These are phyloP conservation scores for Mobula hypostoma DNA, from an alignment of 2,113 vertebrate species.

Conservation along the genomic window DNA sequence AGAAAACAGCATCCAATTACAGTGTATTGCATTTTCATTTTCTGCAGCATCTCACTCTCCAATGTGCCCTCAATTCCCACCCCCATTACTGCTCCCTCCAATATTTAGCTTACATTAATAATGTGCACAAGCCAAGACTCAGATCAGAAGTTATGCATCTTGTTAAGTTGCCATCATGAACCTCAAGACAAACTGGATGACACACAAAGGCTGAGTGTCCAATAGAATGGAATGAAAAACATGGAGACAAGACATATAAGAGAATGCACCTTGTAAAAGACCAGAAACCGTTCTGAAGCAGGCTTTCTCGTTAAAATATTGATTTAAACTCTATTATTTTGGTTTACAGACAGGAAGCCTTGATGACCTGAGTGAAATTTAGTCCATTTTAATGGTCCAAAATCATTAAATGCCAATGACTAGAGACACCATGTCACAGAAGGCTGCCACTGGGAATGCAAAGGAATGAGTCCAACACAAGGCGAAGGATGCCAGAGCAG, in stretches of 20 bases:
- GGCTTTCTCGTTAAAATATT: not conserved
- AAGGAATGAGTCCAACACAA: not conserved
- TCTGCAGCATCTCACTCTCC: not conserved
- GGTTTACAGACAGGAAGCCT: not conserved
- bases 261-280: not conserved
- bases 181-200: not conserved
- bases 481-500: too few relatives aligned
- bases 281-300: not conserved
- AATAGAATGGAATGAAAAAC: not conserved
- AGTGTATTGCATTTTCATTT: not conserved
- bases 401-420: not conserved
- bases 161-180: constrained; percentile 1
- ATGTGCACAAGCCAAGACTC: not conserved
- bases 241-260: not conserved
- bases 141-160: not conserved
- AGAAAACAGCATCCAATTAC: not conserved
- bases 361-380: not conserved
- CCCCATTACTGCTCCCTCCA: not conserved
- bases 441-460: not conserved
- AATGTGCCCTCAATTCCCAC: too few relatives aligned
- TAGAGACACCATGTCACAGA: not conserved
- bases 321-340: not conserved
- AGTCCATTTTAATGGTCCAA: not conserved
- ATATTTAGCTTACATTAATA: not conserved
- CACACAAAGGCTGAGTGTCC: not conserved